These are phyloP conservation scores for Eupithecia insigniata DNA, from an alignment of 2,888 invertebrate species.

Conservation along the genomic window DNA sequence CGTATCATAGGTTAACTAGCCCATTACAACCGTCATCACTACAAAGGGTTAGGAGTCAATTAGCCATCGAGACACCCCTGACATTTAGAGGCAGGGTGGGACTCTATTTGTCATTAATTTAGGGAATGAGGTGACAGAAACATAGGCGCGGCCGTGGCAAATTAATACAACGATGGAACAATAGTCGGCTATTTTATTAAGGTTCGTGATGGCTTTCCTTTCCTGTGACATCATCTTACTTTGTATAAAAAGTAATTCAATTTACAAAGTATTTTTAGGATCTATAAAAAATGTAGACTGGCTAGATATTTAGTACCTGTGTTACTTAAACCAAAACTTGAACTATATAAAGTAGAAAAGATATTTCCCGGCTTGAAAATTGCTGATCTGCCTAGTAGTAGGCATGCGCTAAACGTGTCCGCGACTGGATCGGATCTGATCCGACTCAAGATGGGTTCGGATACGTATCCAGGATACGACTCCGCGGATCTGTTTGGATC, in stretches of 20 bases:
- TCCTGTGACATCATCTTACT: slow-evolving; percentile 20
- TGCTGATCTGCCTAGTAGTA: no score
- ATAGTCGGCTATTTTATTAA: slow-evolving; percentile 33
- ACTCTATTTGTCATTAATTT: slow-evolving; percentile 82
- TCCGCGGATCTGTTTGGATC: no score
- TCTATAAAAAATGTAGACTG: neutral
- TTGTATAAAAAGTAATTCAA: slow-evolving; percentile 1
- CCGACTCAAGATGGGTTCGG: no score
- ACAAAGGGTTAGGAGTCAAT: slow-evolving; percentile 79
- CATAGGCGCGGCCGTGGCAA: slow-evolving; percentile 74
- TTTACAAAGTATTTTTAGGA: neutral
- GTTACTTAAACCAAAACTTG: neutral
- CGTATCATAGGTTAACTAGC: slow-evolving; percentile 67
- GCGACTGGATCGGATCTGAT: no score
- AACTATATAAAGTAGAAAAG: neutral
- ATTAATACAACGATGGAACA: slow-evolving; percentile 64
- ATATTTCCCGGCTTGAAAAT: neutral
- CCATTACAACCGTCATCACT: slow-evolving; percentile 58
- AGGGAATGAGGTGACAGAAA: slow-evolving; percentile 79
- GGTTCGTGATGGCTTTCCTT: slow-evolving; percentile 23
- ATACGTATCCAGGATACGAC: no score
- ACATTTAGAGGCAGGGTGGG: slow-evolving; percentile 72
- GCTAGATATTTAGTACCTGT: no score
- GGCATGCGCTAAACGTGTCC: no score
- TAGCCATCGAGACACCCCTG: slow-evolving; percentile 76